Percentiles rank a stretch among this genome's conserved stretches.
These are phyloP conservation scores for Gymnorhina tibicen DNA, from an alignment of 2,113 vertebrate species.

Conservation along the genomic window DNA sequence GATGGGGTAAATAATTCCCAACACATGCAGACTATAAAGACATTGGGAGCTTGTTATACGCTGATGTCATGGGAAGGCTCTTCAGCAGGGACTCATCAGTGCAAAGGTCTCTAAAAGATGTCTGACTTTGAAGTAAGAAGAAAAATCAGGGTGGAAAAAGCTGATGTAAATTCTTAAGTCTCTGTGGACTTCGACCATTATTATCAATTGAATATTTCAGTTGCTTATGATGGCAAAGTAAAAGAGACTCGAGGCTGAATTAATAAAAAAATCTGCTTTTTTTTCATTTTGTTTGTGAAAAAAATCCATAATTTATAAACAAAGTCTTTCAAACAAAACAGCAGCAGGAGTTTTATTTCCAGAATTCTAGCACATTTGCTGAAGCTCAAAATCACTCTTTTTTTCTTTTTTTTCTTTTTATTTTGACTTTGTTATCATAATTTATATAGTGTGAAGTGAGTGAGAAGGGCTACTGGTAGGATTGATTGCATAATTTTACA, in stretches of 20 bases:
- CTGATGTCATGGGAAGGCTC: slow-evolving; percentile 50
- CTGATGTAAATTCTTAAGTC: neutral
- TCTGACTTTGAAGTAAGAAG: neutral
- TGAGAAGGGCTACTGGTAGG: slow-evolving; percentile 12
- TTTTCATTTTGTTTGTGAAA: neutral
- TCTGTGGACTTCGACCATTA: neutral
- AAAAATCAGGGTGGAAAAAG: neutral
- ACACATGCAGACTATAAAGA: slow-evolving; percentile 11
- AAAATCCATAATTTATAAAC: neutral
- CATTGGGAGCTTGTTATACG: neutral
- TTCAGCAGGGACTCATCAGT: slow-evolving; percentile 6
- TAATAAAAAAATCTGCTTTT: neutral
- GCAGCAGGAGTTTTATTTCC: neutral
- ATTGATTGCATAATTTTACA: slow-evolving; percentile 12
- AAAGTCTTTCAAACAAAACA: neutral
- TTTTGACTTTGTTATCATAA: neutral
- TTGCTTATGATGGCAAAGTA: neutral
- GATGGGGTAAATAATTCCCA: slow-evolving; percentile 11
- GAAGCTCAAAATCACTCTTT: neutral
- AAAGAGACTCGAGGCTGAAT: neutral
- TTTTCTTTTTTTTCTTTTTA: neutral
- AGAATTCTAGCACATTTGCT: slow-evolving; percentile 8
- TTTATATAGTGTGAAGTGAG: slow-evolving; percentile 12
- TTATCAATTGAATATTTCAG: neutral
- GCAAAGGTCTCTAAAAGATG: neutral